Percentiles rank a stretch among this genome's conserved stretches.
phyloP scores from a whole-genome alignment of 2,797 vertebrate genomes.

The Thalassophryne amazonica region DNA sequence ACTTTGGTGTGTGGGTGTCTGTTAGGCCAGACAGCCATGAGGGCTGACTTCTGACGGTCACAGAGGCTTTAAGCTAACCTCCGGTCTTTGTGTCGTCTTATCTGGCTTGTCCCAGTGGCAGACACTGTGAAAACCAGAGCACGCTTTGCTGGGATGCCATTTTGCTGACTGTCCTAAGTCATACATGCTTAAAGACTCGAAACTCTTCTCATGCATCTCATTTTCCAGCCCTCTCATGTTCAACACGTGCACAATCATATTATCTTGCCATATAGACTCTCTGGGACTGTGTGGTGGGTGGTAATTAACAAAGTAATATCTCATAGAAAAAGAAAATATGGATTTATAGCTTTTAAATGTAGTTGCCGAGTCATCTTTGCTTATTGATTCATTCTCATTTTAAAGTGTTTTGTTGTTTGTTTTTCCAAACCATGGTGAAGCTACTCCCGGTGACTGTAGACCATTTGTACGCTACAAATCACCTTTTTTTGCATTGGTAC shows the following conservation, averaged over 20 bases:
- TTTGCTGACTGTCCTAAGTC: conserved; percentile 6
- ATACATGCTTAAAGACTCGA: conserved; percentile 29
- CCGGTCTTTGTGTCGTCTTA: conserved; percentile 46
- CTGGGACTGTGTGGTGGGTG: conserved; percentile 16
- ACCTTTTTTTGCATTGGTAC: conserved; percentile 63
- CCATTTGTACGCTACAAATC: conserved; percentile 57
- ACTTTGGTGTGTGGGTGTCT: conserved; percentile 23
- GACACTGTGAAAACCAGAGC: conserved; percentile 71
- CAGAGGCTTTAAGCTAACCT: conserved; percentile 65
- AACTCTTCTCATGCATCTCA: conserved; percentile 26
- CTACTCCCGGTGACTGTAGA: conserved; percentile 68
- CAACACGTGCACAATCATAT: conserved; percentile 45
- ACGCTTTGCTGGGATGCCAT: conserved; percentile 47
- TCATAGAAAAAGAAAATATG: conserved; percentile 40
- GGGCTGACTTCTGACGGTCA: conserved; percentile 37
- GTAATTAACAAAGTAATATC: conserved; percentile 56
- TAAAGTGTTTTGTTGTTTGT: conserved; percentile 9
- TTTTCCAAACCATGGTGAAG: conserved; percentile 56
- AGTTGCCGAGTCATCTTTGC: conserved; percentile 39
- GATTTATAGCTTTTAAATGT: conserved; percentile 28
- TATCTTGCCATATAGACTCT: conserved; percentile 24
- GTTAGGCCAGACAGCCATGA: conserved; percentile 34
- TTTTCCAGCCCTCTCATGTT: conserved; percentile 43
- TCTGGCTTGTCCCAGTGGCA: conserved; percentile 56
- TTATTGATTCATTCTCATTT: conserved; percentile 15